A percentile compares a stretch with the other conserved stretches of the same genome.
These are phyloP conservation scores for Palythoa grandis DNA, from an alignment of 92 coral and sea anemone species.

Conservation along the genomic window DNA sequence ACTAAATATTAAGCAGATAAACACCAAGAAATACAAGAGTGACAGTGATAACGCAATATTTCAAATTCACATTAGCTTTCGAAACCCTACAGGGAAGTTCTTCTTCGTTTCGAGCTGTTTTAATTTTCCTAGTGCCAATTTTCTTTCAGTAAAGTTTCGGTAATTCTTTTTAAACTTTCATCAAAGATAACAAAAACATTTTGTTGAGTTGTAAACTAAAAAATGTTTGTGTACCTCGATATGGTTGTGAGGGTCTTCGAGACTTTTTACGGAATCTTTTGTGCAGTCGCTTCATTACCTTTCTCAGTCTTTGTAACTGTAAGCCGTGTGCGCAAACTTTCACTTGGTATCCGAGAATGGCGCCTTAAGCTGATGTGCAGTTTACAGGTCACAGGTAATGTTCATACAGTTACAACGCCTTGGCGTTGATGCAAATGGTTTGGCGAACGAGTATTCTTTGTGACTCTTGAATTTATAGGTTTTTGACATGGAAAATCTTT, in stretches of 20 bases:
- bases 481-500: background rate
- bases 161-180: background rate
- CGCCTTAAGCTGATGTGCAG: background rate
- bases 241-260: slow-evolving; percentile 5
- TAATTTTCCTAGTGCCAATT: no score
- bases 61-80: background rate
- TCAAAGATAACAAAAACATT: background rate
- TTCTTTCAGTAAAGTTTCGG: background rate
- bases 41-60: background rate
- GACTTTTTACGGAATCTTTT: slow-evolving; percentile 30
- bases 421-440: background rate
- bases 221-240: slow-evolving; percentile 10
- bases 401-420: background rate
- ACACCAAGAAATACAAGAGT: slow-evolving; percentile 16
- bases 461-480: background rate
- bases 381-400: background rate
- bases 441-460: background rate
- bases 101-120: no score
- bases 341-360: background rate
- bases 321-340: background rate
- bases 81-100: background rate
- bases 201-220: background rate
- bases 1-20: slow-evolving; percentile 56
- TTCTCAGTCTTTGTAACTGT: background rate
- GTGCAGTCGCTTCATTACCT: slow-evolving; percentile 33